Percentiles rank a stretch among this genome's conserved stretches.
phyloP scores from a whole-genome alignment of 2,113 vertebrate species.

The Odontesthes bonariensis region DNA sequence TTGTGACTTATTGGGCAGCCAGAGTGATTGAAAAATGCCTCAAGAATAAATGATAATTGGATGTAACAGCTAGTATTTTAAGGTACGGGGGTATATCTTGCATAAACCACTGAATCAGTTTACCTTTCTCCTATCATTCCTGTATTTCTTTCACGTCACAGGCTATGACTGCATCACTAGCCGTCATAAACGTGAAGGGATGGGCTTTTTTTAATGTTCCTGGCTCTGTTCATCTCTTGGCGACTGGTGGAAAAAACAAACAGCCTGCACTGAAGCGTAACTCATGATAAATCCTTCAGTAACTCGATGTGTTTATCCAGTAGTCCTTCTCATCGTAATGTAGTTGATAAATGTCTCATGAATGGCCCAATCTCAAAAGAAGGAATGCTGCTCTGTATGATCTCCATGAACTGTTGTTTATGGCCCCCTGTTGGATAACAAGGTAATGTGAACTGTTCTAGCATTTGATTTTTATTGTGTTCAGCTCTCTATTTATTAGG shows the following conservation, averaged over 20 bases:
- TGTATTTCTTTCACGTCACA: conserved; percentile 11
- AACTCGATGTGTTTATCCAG: conserved; percentile 69
- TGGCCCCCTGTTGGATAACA: conserved; percentile 60
- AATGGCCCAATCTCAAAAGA: conserved; percentile 52
- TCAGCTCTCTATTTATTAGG: not conserved
- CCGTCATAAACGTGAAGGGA: conserved; percentile 28
- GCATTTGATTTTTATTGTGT: conserved; percentile 5
- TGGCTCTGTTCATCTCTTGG: conserved; percentile 54
- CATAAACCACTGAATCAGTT: not conserved
- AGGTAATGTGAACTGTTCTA: conserved; percentile 20
- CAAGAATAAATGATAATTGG: conserved; percentile 27
- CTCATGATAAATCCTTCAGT: conserved; percentile 71
- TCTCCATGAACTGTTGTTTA: conserved; percentile 64
- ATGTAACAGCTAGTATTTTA: conserved; percentile 2
- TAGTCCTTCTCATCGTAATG: conserved; percentile 62
- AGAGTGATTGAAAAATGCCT: conserved; percentile 53
- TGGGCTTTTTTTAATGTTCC: conserved; percentile 45
- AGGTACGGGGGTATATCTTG: not conserved
- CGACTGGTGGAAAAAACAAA: conserved; percentile 54
- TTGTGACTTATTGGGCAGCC: conserved; percentile 60
- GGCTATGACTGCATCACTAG: conserved; percentile 34
- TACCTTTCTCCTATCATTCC: conserved; percentile 10
- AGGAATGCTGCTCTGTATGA: conserved; percentile 44
- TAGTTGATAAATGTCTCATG: conserved; percentile 59
- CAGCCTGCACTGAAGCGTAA: conserved; percentile 37